phyloP scores from a whole-genome alignment of 2,797 vertebrate genomes.

The Mormyrops attenuatus region DNA sequence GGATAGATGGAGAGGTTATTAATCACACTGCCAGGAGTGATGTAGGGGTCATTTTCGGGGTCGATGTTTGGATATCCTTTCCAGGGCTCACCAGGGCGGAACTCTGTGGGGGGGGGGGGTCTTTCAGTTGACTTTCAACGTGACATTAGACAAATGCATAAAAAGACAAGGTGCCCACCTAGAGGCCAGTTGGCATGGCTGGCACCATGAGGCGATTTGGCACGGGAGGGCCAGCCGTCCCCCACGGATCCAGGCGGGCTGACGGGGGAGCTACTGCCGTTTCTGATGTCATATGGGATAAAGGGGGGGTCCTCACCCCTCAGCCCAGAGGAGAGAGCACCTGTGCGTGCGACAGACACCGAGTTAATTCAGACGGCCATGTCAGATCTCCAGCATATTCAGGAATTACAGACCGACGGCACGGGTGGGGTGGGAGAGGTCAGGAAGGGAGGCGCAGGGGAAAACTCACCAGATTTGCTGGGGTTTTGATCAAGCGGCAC shows the following conservation, averaged over 20 bases:
- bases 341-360: constrained; percentile 44
- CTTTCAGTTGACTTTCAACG: neutral
- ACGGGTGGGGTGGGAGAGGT: neutral
- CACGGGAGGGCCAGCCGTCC: constrained; percentile 93
- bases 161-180: constrained; percentile 60
- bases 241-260: constrained; percentile 93
- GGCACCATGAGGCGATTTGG: constrained; percentile 97
- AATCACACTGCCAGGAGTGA: constrained; percentile 99
- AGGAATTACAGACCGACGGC: neutral
- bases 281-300: constrained; percentile 86
- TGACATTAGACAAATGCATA: neutral
- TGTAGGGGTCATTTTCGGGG: constrained; percentile 97
- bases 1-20: constrained; percentile 98
- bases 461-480: constrained; percentile 90
- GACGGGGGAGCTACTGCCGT: constrained; percentile 87
- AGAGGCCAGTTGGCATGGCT: constrained; percentile 96
- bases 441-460: neutral
- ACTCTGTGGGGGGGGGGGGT: constrained; percentile 65
- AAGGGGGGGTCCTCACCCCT: constrained; percentile 94
- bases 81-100: constrained; percentile 98
- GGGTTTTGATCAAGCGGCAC: constrained; percentile 88
- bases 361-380: neutral
- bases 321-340: constrained; percentile 98
- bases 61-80: constrained; percentile 99
- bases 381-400: neutral